Evolutionary conservation across 2,113 vertebrate genomes (phyloP).

Genomic region (Prionailurus bengalensis): DNA sequence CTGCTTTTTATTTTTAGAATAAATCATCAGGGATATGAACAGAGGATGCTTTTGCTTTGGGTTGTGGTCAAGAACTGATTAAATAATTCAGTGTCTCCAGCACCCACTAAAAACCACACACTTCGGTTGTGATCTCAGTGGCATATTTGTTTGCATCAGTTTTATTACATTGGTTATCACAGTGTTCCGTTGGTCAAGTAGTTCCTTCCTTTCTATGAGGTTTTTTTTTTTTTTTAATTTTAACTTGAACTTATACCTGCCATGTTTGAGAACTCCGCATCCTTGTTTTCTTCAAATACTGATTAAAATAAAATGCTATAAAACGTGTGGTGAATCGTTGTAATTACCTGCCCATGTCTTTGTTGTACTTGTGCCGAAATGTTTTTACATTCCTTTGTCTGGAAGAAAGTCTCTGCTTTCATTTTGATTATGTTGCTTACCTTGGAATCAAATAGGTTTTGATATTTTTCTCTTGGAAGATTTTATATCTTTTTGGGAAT

Average conservation of each 20-base stretch:
- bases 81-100: conserved; percentile 29
- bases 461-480: conserved; percentile 88
- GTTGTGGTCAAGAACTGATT: conserved; percentile 63
- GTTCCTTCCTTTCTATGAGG: neutral
- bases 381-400: conserved; percentile 77
- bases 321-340: conserved; percentile 75
- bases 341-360: conserved; percentile 74
- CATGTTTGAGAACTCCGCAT: conserved; percentile 78
- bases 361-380: conserved; percentile 66
- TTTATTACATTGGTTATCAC: conserved; percentile 1
- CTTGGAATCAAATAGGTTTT: conserved; percentile 87
- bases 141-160: conserved; percentile 43
- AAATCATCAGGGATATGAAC: conserved; percentile 67
- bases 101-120: neutral
- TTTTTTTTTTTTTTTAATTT: neutral
- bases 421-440: conserved; percentile 80
- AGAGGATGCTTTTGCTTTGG: conserved; percentile 70
- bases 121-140: conserved; percentile 47
- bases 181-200: conserved; percentile 38
- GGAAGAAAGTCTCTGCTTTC: conserved; percentile 80
- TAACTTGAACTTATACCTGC: conserved; percentile 63
- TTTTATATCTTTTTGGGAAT: conserved; percentile 90
- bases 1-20: conserved; percentile 76
- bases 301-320: conserved; percentile 78
- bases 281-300: conserved; percentile 73